Conservation (phyloP, 2,113 vertebrate genomes). For the Clarias batrachus region DNA sequence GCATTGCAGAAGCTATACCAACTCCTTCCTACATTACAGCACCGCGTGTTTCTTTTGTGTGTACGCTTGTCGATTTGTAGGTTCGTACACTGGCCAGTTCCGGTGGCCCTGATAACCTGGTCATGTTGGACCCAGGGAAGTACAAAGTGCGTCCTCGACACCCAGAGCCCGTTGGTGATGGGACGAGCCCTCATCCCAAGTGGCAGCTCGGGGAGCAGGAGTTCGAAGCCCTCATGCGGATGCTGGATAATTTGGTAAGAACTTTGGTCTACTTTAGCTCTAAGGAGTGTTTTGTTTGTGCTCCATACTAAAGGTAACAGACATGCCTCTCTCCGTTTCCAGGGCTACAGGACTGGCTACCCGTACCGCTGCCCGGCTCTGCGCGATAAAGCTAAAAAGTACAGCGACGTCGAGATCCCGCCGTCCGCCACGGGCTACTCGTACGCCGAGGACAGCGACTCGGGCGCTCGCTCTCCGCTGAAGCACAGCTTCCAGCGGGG, state of each 20-base stretch:
- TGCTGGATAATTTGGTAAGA: slow-evolving; percentile 96
- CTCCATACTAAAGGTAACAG: not conserved
- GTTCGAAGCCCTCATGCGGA: slow-evolving; percentile 96
- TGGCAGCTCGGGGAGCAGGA: slow-evolving; percentile 98
- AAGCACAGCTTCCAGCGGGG: slow-evolving; percentile 99
- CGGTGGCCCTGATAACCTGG: slow-evolving; percentile 94
- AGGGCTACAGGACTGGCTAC: slow-evolving; percentile 98
- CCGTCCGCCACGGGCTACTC: slow-evolving; percentile 87
- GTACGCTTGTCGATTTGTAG: slow-evolving; percentile 63
- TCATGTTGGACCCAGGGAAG: slow-evolving; percentile 89
- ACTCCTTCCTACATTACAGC: not conserved
- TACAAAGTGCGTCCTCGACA: slow-evolving; percentile 86
- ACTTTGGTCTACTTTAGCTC: not conserved
- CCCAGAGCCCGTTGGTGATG: slow-evolving; percentile 79
- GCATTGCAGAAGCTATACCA: not conserved
- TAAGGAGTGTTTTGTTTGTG: not conserved
- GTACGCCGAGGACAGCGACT: slow-evolving; percentile 90
- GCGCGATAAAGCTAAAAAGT: slow-evolving; percentile 95
- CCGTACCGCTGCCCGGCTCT: slow-evolving; percentile 94
- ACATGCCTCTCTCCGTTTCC: not conserved
- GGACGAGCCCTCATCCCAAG: slow-evolving; percentile 76
- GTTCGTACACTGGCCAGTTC: slow-evolving; percentile 95
- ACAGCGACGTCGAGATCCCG: slow-evolving; percentile 89
- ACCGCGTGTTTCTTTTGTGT: not conserved
- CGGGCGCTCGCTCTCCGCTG: slow-evolving; percentile 93